Evolutionary conservation across 2,888 invertebrate species (phyloP).

Genomic region (Phengaris arion): DNA sequence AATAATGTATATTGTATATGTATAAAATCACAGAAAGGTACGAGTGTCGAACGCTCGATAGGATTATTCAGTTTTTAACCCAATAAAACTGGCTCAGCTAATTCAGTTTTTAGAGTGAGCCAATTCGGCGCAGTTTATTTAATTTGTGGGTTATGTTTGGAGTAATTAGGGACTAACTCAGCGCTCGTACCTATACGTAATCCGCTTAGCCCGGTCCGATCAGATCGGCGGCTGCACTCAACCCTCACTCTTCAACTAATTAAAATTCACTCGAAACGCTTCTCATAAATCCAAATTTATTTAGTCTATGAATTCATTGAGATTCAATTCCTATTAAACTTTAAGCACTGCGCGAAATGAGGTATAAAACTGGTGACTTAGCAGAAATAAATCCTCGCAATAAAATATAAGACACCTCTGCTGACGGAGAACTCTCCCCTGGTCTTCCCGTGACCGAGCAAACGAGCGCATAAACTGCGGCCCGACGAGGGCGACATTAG

Average conservation of each 20-base stretch:
- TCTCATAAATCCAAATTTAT: conserved; percentile 1
- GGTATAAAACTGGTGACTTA: background rate
- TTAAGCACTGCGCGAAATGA: background rate
- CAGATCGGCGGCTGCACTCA: background rate
- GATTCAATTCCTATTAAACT: background rate
- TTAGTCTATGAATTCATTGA: background rate
- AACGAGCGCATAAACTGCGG: background rate
- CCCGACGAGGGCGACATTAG: no score
- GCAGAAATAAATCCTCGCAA: background rate
- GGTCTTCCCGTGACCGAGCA: background rate
- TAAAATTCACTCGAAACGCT: conserved; percentile 4
- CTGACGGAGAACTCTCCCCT: background rate
- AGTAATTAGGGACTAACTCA: conserved; percentile 7
- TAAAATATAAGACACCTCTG: background rate
- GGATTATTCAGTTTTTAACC: conserved; percentile 1
- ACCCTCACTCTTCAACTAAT: background rate
- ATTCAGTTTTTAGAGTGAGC: background rate
- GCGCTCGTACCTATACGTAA: conserved; percentile 6
- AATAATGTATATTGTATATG: no score
- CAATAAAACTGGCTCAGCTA: background rate
- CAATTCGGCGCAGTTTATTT: conserved; percentile 2
- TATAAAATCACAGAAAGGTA: background rate
- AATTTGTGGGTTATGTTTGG: conserved; percentile 12
- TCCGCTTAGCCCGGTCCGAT: conserved; percentile 11
- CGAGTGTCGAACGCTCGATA: background rate